These are phyloP conservation scores for Chaetops frenatus DNA, from an alignment of 2,113 vertebrate species.

Conservation along the genomic window DNA sequence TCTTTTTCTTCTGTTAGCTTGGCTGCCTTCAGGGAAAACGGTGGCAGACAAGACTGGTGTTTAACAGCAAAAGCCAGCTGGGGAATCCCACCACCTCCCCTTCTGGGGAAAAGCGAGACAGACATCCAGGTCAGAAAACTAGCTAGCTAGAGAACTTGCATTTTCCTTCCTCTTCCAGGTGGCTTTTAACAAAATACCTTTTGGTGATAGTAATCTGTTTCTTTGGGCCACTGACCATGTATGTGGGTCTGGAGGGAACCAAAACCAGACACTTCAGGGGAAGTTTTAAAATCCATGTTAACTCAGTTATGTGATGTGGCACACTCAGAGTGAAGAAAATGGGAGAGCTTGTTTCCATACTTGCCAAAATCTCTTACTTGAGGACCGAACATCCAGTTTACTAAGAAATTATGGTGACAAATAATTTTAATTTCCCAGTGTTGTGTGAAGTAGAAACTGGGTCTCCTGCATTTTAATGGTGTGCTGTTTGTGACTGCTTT, in stretches of 20 bases:
- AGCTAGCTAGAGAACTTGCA: not conserved
- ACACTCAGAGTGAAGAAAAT: not conserved
- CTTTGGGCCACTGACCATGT: not conserved
- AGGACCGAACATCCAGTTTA: not conserved
- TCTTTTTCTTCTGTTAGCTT: not conserved
- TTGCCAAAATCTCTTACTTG: not conserved
- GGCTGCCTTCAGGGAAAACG: not conserved
- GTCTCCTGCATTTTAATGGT: not conserved
- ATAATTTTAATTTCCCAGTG: not conserved
- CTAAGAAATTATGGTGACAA: not conserved
- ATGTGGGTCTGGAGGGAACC: not conserved
- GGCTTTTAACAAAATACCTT: not conserved
- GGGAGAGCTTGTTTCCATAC: not conserved
- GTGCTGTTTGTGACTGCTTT: not conserved
- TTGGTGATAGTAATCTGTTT: not conserved
- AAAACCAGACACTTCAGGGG: not conserved
- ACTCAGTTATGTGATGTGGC: not conserved
- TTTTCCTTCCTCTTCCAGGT: not conserved
- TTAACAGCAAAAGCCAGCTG: not conserved
- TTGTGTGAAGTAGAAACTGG: not conserved
- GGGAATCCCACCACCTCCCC: not conserved
- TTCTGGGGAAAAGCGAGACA: not conserved
- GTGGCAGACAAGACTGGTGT: not conserved
- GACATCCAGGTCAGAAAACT: not conserved
- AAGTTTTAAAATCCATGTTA: not conserved